These are phyloP conservation scores for Drosophila sp. DNA, from an alignment of 1,140 invertebrate genomes.

Conservation along the genomic window DNA sequence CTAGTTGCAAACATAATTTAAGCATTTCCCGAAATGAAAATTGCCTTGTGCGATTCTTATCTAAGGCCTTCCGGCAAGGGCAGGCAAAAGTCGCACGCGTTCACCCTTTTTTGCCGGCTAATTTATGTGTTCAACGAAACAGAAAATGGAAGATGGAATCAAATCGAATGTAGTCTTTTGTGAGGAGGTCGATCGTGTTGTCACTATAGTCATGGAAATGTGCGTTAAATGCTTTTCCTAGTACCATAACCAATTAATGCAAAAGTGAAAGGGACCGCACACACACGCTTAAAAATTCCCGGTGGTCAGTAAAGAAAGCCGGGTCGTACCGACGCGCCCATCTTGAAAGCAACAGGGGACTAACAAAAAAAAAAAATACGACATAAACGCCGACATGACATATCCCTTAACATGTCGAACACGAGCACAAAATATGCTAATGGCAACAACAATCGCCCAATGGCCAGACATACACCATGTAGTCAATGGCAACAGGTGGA, in stretches of 20 bases:
- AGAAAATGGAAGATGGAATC: constrained; percentile 28
- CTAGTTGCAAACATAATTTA: constrained; percentile 47
- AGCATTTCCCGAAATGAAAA: constrained; percentile 55
- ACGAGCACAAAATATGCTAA: constrained; percentile 61
- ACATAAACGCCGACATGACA: constrained; percentile 52
- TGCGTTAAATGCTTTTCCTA: constrained; percentile 61
- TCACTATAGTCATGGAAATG: constrained; percentile 13
- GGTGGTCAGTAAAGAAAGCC: constrained; percentile 56
- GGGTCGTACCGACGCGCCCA: constrained; percentile 11
- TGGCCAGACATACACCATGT: constrained; percentile 10
- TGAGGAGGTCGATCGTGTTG: no score
- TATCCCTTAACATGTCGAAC: constrained; percentile 73
- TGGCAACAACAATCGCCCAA: constrained; percentile 28
- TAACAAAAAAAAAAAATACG: constrained; percentile 23
- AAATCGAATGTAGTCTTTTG: background rate
- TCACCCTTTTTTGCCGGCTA: constrained; percentile 19
- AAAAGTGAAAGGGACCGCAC: constrained; percentile 54
- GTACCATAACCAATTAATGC: constrained; percentile 52
- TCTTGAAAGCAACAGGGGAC: constrained; percentile 38
- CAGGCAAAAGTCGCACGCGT: constrained; percentile 55
- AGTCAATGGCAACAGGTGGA: constrained; percentile 64
- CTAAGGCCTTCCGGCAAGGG: constrained; percentile 46
- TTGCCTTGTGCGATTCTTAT: constrained; percentile 47
- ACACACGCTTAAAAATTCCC: constrained; percentile 19
- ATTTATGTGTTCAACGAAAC: constrained; percentile 55